A percentile compares a stretch with the other conserved stretches of the same genome.
Conservation (phyloP, 1,140 invertebrate genomes). For the Stegodyphus mimosarum region DNA sequence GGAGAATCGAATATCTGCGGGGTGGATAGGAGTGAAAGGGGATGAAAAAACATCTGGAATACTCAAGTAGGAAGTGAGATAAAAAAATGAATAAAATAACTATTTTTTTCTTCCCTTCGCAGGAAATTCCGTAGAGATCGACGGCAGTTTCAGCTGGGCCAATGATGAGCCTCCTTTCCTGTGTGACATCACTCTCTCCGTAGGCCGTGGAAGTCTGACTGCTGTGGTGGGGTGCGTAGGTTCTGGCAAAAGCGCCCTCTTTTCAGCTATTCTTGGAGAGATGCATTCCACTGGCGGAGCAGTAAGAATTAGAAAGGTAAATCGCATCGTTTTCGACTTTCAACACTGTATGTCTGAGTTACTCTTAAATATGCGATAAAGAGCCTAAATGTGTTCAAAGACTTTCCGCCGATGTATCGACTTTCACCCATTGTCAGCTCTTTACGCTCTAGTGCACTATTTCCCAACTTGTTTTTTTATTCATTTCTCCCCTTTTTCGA, state of each 20-base stretch:
- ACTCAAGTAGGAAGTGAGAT: neutral
- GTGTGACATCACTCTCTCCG: conserved; percentile 16
- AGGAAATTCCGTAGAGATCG: conserved; percentile 43
- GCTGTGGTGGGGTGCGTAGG: conserved; percentile 91
- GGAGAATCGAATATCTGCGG: no score
- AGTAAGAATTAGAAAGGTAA: conserved; percentile 76
- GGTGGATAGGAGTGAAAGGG: no score
- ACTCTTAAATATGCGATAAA: no score
- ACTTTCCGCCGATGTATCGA: no score
- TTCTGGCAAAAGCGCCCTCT: conserved; percentile 88
- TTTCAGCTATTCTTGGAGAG: conserved; percentile 88
- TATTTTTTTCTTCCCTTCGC: neutral
- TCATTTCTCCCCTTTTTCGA: no score
- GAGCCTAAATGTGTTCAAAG: no score
- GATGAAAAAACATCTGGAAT: neutral
- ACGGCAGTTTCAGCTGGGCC: conserved; percentile 41
- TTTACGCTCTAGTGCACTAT: no score
- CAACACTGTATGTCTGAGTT: neutral
- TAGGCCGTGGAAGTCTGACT: conserved; percentile 66
- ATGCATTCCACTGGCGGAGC: conserved; percentile 85
- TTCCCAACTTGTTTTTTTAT: no score
- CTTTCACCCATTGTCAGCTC: no score
- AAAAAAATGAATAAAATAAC: neutral
- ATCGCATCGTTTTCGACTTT: neutral
- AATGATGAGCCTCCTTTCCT: conserved; percentile 27